phyloP scores from a whole-genome alignment of 2,113 vertebrate species.

The Diglossa brunneiventris region DNA sequence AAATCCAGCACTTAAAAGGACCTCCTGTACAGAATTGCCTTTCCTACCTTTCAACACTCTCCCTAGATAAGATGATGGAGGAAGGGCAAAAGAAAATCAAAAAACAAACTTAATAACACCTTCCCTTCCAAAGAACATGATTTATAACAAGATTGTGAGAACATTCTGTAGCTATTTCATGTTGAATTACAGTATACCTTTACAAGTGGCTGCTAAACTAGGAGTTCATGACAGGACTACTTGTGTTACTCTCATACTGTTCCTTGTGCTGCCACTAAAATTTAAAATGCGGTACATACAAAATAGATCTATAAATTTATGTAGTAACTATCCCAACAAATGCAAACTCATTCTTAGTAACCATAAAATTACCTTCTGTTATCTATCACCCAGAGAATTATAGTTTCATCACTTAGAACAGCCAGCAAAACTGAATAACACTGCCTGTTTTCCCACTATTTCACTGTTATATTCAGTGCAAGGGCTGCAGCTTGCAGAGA shows the following conservation, averaged over 20 bases:
- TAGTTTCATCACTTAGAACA: conserved; percentile 73
- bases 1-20: conserved; percentile 71
- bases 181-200: conserved; percentile 82
- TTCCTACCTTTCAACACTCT: conserved; percentile 70
- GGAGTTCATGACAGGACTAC: conserved; percentile 67
- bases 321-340: conserved; percentile 82
- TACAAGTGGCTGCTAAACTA: conserved; percentile 74
- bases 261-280: conserved; percentile 76
- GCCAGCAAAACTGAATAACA: conserved; percentile 73
- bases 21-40: conserved; percentile 70
- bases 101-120: conserved; percentile 80
- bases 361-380: conserved; percentile 88
- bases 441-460: conserved; percentile 54
- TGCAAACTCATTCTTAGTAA: conserved; percentile 84
- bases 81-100: conserved; percentile 73
- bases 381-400: conserved; percentile 83
- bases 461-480: conserved; percentile 55
- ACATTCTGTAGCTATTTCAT: conserved; percentile 82
- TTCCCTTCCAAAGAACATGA: conserved; percentile 73
- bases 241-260: conserved; percentile 63
- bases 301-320: conserved; percentile 86
- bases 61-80: conserved; percentile 72
- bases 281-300: conserved; percentile 82
- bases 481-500: conserved; percentile 55
- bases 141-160: conserved; percentile 81